Evolutionary conservation across 2,888 invertebrate genomes (phyloP), one percentile per base, ranked within the genome.

Genomic region (Amphipyra berbera): DNA sequence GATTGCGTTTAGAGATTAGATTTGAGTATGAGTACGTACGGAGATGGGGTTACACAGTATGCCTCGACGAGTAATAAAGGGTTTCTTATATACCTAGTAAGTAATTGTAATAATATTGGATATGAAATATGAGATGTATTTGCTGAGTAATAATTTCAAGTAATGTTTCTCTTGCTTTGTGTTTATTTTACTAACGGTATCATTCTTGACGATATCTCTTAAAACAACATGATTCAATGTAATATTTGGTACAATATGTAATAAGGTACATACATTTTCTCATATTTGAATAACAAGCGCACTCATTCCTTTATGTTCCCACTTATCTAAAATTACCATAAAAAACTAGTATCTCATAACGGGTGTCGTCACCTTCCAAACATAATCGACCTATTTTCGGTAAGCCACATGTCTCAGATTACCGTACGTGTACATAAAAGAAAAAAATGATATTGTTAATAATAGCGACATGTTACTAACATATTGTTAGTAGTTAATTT

Each of bases 391-490:
- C 90, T 89, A 90, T 87, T 90, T 90, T 83, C 77, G 83, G 82
- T 83, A 82, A 83, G 82, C 88, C 91, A 90, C 88, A 91, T 90
- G 91, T 88, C 86, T 88, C 87, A 78, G 78, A 83, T 89, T 88
- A 88, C 88, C 78, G 83, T 83, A 84, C 84, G 86, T 77, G 81
- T 85, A 61, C 83, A 85, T 82, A 84, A 84, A 87, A 86, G 83
- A 88, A 76, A 85, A 85, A 85, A 80, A 76, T 63, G 55, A 69
- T 64, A 72, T 76, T 74, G 76, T 78, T 80, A 79, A 74, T 79
- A 82, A 78, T 74, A 74, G 77, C 62, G 61, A 65, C 73, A 65
- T 56, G 71, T 68, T 61, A 67, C 68, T 59, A 76, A 76, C 76
- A 76, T 76, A 79, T 72, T 76, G 78, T 79, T 76, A 76, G 76